Base-by-base conservation (phyloP, 1,140 invertebrate genomes). In the Calephelis nemesis region DNA sequence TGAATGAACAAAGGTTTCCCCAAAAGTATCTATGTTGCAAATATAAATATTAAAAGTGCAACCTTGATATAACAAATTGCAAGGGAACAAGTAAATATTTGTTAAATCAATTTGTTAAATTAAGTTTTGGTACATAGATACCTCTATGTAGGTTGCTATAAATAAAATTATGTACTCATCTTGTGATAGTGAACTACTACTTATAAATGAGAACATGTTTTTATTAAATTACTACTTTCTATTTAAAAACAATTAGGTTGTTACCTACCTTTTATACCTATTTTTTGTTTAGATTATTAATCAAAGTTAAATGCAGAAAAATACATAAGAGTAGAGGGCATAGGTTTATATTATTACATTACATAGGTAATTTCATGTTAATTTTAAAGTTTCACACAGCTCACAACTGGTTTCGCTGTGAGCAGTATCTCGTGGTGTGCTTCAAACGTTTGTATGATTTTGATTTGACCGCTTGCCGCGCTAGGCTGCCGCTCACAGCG, bases 141-240 rank as follows among this genome's bases (percentile, higher is more conserved):
- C n/a, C n/a, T n/a, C n/a, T n/a, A n/a, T n/a, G n/a, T n/a, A 49
- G 47, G 47, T 30, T 30, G 30, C 3, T 30, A 30, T 30, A 12
- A 49, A 49, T 8, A 63, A 39, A 7, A 47, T 69, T 63, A 58
- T 13, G n/a, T 68, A 45, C 42, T 62, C n/a, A 62, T 62, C 10
- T 68, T 67, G 13, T 63, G 11, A 63, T 63, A 63, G 62, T 8
- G 45, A 30, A 30, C 30, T 30, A 63, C 62, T 63, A 47, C 62
- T 63, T 12, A 68, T 68, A 68, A 68, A 68, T 68, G 58, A 62
- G 39, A 68, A 62, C 62, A 63, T 42, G 39, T 68, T 68, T 68
- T 62, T 62, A 68, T 62, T 15, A 62, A 62, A 67, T 60, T 68
- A 49, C 66, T 68, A 62, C 62, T 68, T 68, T 30, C 65, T 67